phyloP scores from a whole-genome alignment of 2,888 invertebrate species.

The Suillia variegata region DNA sequence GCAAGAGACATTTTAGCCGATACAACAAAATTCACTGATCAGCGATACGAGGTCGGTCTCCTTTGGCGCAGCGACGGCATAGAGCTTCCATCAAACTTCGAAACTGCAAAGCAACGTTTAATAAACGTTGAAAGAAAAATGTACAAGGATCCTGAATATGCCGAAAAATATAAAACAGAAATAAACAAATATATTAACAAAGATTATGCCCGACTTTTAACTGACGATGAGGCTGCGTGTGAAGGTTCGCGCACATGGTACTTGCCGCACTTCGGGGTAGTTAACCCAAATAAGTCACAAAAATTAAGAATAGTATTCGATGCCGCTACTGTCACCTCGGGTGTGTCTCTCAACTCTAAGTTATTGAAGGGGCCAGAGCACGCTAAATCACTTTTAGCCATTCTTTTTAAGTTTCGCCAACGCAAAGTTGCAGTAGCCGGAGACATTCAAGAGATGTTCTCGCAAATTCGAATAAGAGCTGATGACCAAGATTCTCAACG shows the following conservation, averaged over 20 bases:
- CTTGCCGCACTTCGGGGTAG: slow-evolving; percentile 24
- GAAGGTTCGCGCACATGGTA: slow-evolving; percentile 9
- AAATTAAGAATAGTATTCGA: slow-evolving; percentile 43
- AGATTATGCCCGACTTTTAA: slow-evolving; percentile 19
- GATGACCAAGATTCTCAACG: slow-evolving; percentile 39
- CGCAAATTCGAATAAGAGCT: slow-evolving; percentile 37
- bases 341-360: slow-evolving; percentile 37
- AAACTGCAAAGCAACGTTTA: slow-evolving; percentile 26
- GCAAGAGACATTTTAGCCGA: slow-evolving; percentile 15
- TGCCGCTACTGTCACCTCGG: slow-evolving; percentile 38
- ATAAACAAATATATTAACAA: slow-evolving; percentile 25
- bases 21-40: slow-evolving; percentile 9
- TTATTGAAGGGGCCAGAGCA: slow-evolving; percentile 42
- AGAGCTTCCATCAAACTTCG: slow-evolving; percentile 19
- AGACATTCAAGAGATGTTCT: slow-evolving; percentile 50
- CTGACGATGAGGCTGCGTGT: not conserved
- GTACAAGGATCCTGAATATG: slow-evolving; percentile 18
- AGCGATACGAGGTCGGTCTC: slow-evolving; percentile 23
- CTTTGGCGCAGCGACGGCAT: slow-evolving; percentile 23
- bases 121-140: slow-evolving; percentile 23
- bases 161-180: slow-evolving; percentile 17
- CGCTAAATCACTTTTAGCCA: slow-evolving; percentile 35
- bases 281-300: slow-evolving; percentile 34
- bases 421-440: slow-evolving; percentile 36
- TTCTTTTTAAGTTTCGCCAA: slow-evolving; percentile 42